Base-by-base conservation (phyloP, 2,113 vertebrate species). In the Cromileptes altivelis region DNA sequence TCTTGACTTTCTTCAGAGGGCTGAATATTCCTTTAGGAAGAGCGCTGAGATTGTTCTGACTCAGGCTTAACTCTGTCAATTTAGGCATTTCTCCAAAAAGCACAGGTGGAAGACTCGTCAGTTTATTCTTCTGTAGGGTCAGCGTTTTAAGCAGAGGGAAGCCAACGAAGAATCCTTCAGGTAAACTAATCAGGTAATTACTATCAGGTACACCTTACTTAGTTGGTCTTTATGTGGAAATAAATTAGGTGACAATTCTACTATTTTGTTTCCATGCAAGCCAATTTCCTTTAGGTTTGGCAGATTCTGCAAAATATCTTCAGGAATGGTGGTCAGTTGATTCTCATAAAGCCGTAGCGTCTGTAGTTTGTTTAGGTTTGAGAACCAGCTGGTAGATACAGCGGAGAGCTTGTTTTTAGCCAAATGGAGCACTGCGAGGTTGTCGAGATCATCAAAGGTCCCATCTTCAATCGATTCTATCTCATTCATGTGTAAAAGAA, bases 331-430 rank as follows among this genome's bases (percentile, higher is more conserved):
- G 17, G 82, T 91, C 17, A 97, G 25, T 75, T 96, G 89, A 53
- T 96, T 97, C 8, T 96, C 96, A 42, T 96, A 95, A 37, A 97
- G 88, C 3, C 94, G 89, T 1, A 97, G 85, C 4, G 3, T 49
- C 45, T 83, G 84, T 56, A 97, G 88, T 37, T 55, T 91, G 2
- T 45, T 78, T 3, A 97, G 92, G 14, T 95, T 93, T 42, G 92
- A 91, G 74, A 97, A 96, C 79, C 72, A 75, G 17, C 82, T 61
- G 15, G 64, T 19, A 4, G 94, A 90, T 63, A 97, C 79, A 45
- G 70, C 4, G 0, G 78, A 81, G 19, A 97, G 92, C 23, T 84
- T 93, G 75, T 97, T 97, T 86, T 85, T 95, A 50, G 87, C 94
- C 68, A 97, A 88, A 84, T 95, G 91, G 69, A 97, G 85, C 2